Conservation (phyloP, 1,140 invertebrate species). For the Macrotrachela quadricornifera region DNA sequence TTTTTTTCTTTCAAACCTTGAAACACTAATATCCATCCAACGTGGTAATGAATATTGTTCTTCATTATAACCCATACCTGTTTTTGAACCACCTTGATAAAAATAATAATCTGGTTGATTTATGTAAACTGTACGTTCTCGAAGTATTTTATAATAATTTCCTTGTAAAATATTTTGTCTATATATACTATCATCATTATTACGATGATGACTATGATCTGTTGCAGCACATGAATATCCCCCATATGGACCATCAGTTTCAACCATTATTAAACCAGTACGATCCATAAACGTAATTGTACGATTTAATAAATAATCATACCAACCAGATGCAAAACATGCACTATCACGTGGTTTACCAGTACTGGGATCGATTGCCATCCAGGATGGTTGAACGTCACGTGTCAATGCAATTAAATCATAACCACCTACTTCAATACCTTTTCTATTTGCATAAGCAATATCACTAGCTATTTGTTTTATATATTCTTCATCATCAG, state of each 20-base stretch:
- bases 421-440: constrained; percentile 7
- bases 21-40: constrained; percentile 2
- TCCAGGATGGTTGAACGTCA: not conserved
- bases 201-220: not conserved
- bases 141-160: not conserved
- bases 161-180: not conserved
- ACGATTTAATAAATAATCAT: not conserved
- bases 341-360: not conserved
- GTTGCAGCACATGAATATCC: constrained; percentile 1
- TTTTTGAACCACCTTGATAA: constrained; percentile 6
- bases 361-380: not conserved
- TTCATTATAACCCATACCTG: constrained; percentile 5
- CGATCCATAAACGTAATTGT: not conserved
- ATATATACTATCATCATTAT: not conserved
- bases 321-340: constrained; percentile 5
- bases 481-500: not conserved
- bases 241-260: constrained; percentile 5
- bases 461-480: not conserved
- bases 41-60: constrained; percentile 4
- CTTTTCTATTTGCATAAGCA: not conserved
- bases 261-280: constrained; percentile 1
- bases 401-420: constrained; percentile 4
- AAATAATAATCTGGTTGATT: constrained; percentile 8
- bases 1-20: no score
- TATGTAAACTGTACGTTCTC: not conserved